Percentiles rank a stretch among this genome's conserved stretches.
Conservation (phyloP, 2,888 invertebrate genomes). For the Ochropacha duplaris region DNA sequence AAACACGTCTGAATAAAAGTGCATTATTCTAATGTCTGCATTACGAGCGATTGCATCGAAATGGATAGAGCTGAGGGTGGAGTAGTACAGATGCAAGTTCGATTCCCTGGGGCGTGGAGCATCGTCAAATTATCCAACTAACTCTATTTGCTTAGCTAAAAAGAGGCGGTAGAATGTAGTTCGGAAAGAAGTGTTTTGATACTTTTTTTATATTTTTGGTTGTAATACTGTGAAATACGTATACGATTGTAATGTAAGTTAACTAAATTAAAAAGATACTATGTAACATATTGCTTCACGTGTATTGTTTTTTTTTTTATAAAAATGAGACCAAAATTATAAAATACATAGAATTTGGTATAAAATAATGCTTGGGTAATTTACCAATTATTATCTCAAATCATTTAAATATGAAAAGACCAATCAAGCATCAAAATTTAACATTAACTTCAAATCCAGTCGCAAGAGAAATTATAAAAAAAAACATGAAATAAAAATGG, state of each 20-base stretch:
- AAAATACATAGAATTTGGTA: no score
- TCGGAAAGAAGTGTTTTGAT: slow-evolving; percentile 25
- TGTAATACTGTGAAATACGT: no score
- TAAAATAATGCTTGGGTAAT: no score
- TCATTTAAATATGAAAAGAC: not conserved
- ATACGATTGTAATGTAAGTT: no score
- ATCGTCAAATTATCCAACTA: slow-evolving; percentile 71
- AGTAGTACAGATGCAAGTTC: slow-evolving; percentile 53
- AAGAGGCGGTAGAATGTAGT: slow-evolving; percentile 38
- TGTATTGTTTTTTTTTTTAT: no score
- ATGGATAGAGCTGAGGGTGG: slow-evolving; percentile 33
- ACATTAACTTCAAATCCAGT: not conserved
- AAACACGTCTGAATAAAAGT: slow-evolving; percentile 52
- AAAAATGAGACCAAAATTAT: no score
- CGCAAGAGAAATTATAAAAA: slow-evolving; percentile 14
- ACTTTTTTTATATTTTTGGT: slow-evolving; percentile 13
- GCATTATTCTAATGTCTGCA: slow-evolving; percentile 59
- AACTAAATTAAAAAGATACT: no score
- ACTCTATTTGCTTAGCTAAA: slow-evolving; percentile 68
- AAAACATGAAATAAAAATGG: slow-evolving; percentile 39
- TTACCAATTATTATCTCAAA: no score
- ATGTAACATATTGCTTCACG: no score
- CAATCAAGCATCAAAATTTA: not conserved
- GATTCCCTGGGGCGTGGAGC: slow-evolving; percentile 50
- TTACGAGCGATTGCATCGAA: slow-evolving; percentile 38